Evolutionary conservation across 2,888 invertebrate species (phyloP).

Genomic region (Orthosia incerta): DNA sequence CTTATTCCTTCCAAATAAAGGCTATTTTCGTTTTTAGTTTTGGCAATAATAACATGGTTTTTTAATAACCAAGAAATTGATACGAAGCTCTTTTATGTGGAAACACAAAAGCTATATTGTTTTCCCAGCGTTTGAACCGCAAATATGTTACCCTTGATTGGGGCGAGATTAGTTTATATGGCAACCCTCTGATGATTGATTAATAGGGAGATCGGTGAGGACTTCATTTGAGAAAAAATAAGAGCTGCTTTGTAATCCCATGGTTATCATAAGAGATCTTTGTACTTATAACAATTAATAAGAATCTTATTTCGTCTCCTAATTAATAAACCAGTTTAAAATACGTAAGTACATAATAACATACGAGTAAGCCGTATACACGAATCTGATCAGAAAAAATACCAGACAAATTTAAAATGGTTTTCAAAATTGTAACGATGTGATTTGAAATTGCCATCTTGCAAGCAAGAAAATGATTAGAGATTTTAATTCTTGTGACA

Average conservation of each 20-base stretch:
- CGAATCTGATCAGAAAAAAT: not conserved
- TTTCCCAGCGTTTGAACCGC: slow-evolving; percentile 77
- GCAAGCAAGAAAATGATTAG: too few relatives aligned
- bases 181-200: slow-evolving; percentile 77
- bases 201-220: slow-evolving; percentile 68
- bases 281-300: not conserved
- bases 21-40: slow-evolving; percentile 38
- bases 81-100: slow-evolving; percentile 81
- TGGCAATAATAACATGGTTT: slow-evolving; percentile 55
- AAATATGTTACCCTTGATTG: slow-evolving; percentile 80
- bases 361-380: too few relatives aligned
- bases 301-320: not conserved
- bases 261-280: not conserved
- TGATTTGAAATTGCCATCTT: too few relatives aligned
- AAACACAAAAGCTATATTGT: slow-evolving; percentile 83
- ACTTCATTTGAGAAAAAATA: slow-evolving; percentile 41
- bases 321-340: not conserved
- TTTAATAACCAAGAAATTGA: slow-evolving; percentile 81
- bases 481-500: too few relatives aligned
- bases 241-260: not conserved
- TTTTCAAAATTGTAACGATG: too few relatives aligned
- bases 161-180: slow-evolving; percentile 69
- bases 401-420: too few relatives aligned
- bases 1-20: slow-evolving; percentile 13
- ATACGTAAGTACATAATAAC: too few relatives aligned